Evolutionary conservation across 2,113 vertebrate genomes (phyloP), one percentile per base, ranked within the genome.

Genomic region (Apaloderma vittatum): DNA sequence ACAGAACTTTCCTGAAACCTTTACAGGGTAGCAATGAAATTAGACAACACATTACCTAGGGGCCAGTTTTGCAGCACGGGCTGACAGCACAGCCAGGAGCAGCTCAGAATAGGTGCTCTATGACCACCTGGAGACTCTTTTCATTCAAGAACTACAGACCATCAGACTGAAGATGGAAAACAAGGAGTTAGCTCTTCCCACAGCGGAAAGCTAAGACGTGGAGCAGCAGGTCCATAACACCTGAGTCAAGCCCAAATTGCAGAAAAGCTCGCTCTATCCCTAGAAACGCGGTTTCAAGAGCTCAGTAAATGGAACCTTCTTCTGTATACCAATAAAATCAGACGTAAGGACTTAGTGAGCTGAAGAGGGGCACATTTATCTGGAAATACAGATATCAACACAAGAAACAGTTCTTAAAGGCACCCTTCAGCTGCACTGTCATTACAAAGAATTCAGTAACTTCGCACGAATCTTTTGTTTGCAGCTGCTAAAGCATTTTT

Each of bases 401-500:
- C 24, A 83, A 89, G 52, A 92, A 94, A 87, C 27, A 52, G 55
- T 81, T 94, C 80, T 78, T 67, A 54, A 86, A 94, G 72, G 83
- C 37, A 45, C 66, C 88, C 72, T 93, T 90, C 76, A 85, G 92
- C 45, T 89, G 63, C 30, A 55, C 9, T 95, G 80, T 22, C 54
- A 36, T 86, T 32, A 83, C 61, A 87, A 96, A 92, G 49, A 73
- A 92, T 54, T 92, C 88, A 83, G 12, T 34, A 29, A 9, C 77
- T 15, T 65, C 6, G 20, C 34, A 72, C 37, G 72, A 51, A 51
- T 72, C 49, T 40, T 62, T 49, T 93, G 76, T 93, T 89, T 70
- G 73, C 70, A 97, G 92, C 78, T 86, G 94, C 32, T 87, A 78
- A 84, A 86, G 65, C 94, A 78, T 36, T 62, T 86, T 79, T 88